A percentile compares a stretch with the other conserved stretches of the same genome.
Conservation (phyloP, 2,888 invertebrate genomes). For the Limulus polyphemus region DNA sequence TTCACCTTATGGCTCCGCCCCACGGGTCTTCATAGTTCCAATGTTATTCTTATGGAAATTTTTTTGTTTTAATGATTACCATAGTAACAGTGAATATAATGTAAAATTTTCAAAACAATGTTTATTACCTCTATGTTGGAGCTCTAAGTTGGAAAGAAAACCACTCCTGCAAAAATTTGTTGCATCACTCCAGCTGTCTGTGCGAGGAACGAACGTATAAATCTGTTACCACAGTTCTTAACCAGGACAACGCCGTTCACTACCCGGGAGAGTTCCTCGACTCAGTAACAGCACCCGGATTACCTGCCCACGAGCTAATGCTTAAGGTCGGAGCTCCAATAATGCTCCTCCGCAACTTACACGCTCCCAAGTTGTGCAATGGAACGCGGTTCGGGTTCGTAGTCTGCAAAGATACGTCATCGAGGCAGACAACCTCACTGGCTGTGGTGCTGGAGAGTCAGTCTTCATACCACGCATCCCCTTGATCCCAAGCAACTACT, state of each 20-base stretch:
- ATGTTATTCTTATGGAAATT: too few relatives aligned
- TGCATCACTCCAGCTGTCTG: too few relatives aligned
- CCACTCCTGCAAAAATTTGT: too few relatives aligned
- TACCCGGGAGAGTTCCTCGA: slow-evolving; percentile 11
- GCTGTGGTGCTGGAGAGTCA: slow-evolving; percentile 16
- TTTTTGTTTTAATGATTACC: too few relatives aligned
- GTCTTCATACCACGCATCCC: slow-evolving; percentile 24
- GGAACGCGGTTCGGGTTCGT: slow-evolving; percentile 27
- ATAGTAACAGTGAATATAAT: too few relatives aligned
- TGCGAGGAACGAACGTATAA: too few relatives aligned
- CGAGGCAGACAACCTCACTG: slow-evolving; percentile 19
- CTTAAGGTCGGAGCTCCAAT: slow-evolving; percentile 16
- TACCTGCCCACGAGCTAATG: slow-evolving; percentile 10
- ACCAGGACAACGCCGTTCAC: slow-evolving; percentile 12
- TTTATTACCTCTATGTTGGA: too few relatives aligned
- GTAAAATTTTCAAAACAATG: too few relatives aligned
- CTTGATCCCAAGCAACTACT: slow-evolving; percentile 14
- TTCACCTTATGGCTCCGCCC: too few relatives aligned
- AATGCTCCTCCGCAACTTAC: slow-evolving; percentile 18
- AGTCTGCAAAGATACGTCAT: slow-evolving; percentile 18
- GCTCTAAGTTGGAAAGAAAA: too few relatives aligned
- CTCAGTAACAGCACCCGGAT: slow-evolving; percentile 1
- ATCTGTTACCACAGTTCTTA: too few relatives aligned
- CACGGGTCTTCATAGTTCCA: too few relatives aligned
- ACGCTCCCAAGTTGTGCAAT: slow-evolving; percentile 25